phyloP scores from a whole-genome alignment of 2,888 invertebrate genomes.

The Ptychoptera albimana region DNA sequence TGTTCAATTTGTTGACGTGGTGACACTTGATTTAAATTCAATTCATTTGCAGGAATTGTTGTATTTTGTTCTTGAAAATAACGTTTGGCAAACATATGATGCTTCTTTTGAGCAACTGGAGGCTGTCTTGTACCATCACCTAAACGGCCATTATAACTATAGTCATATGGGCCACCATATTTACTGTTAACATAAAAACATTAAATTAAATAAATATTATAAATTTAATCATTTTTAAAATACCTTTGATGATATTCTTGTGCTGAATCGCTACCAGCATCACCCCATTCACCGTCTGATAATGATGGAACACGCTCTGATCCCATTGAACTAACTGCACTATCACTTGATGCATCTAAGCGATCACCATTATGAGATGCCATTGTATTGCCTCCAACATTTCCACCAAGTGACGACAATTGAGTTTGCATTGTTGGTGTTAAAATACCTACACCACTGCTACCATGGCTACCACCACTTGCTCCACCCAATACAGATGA shows the following conservation, averaged over 20 bases:
- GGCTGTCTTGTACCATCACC: slow-evolving; percentile 39
- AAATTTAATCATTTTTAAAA: not conserved
- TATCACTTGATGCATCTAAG: slow-evolving; percentile 75
- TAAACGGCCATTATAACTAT: slow-evolving; percentile 43
- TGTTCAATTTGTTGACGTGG: slow-evolving; percentile 13
- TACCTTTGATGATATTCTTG: slow-evolving; percentile 51
- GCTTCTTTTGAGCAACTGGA: slow-evolving; percentile 72
- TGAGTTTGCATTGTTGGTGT: slow-evolving; percentile 11
- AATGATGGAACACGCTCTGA: slow-evolving; percentile 77
- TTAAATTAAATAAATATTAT: not conserved
- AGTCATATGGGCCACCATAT: slow-evolving; percentile 53
- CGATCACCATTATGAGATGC: slow-evolving; percentile 35
- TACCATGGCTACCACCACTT: slow-evolving; percentile 19
- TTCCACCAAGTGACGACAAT: slow-evolving; percentile 17
- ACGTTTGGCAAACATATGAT: slow-evolving; percentile 82
- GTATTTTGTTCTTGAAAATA: slow-evolving; percentile 50
- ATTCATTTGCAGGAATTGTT: slow-evolving; percentile 8
- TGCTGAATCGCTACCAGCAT: slow-evolving; percentile 69
- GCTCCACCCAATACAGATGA: slow-evolving; percentile 22
- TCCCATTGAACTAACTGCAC: slow-evolving; percentile 86
- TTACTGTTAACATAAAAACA: slow-evolving; percentile 31
- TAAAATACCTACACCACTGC: slow-evolving; percentile 7
- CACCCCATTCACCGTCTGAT: slow-evolving; percentile 84
- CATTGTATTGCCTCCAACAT: slow-evolving; percentile 9
- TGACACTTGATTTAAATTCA: slow-evolving; percentile 7